These are phyloP conservation scores for Parapristionchus giblindavisi DNA, from an alignment of 2,888 invertebrate species.

Conservation along the genomic window DNA sequence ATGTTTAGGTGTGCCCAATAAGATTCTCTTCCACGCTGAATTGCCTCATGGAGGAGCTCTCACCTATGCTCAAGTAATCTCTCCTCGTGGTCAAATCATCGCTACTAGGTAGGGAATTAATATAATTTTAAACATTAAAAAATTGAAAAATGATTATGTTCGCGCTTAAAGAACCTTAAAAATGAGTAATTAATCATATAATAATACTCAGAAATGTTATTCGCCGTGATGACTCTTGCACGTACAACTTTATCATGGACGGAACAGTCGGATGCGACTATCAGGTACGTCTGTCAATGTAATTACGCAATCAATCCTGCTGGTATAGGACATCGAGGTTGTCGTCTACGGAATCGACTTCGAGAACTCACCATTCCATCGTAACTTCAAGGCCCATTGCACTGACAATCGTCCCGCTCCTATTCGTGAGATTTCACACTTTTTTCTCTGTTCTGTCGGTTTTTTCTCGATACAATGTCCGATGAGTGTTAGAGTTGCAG, in stretches of 20 bases:
- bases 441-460: no score
- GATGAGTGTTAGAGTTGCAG: no score
- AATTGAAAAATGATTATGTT: no score
- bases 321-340: constrained; percentile 40
- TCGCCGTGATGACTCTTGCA: neutral
- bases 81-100: constrained; percentile 23
- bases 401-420: constrained; percentile 44
- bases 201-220: constrained; percentile 12
- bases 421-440: constrained; percentile 43
- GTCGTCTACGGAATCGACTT: constrained; percentile 55
- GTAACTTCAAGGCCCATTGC: constrained; percentile 52
- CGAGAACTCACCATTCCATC: constrained; percentile 50
- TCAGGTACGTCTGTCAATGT: neutral
- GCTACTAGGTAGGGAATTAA: neutral
- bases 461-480: no score
- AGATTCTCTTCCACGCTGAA: constrained; percentile 50
- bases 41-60: constrained; percentile 43
- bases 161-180: no score
- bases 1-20: constrained; percentile 46
- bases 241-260: constrained; percentile 17
- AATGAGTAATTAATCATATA: no score
- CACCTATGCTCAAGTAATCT: constrained; percentile 46
- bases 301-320: neutral
- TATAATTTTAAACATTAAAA: no score
- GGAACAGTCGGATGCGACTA: constrained; percentile 29